Conservation (phyloP, 2,888 invertebrate species). For the Bombylius major region DNA sequence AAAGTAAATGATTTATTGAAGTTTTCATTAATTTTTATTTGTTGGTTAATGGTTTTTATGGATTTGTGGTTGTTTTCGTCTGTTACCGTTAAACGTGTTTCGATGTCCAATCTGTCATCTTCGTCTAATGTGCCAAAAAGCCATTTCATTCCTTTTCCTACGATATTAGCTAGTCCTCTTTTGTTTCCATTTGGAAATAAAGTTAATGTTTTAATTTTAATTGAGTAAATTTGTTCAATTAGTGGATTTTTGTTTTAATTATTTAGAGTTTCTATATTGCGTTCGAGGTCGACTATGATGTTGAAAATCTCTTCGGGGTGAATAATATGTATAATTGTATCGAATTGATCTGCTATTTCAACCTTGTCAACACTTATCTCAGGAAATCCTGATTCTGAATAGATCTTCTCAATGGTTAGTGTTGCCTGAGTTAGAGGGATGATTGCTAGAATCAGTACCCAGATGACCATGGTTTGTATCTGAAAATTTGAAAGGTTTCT, state of each 20-base stretch:
- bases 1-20: not conserved
- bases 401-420: not conserved
- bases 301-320: not conserved
- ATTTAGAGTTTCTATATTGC: not conserved
- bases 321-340: conserved; percentile 1
- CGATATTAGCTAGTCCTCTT: conserved; percentile 5
- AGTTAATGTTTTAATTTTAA: not conserved
- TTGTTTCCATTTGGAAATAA: conserved; percentile 2
- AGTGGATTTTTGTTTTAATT: not conserved
- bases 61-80: conserved; percentile 8
- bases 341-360: not conserved
- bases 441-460: too few relatives aligned
- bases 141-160: conserved; percentile 1
- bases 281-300: not conserved
- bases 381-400: not conserved
- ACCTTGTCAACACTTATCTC: not conserved
- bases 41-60: conserved; percentile 8
- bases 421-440: not conserved
- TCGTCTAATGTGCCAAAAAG: conserved; percentile 8
- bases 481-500: not conserved
- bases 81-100: conserved; percentile 3
- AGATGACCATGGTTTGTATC: too few relatives aligned
- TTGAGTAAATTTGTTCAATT: not conserved
- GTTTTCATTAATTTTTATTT: conserved; percentile 7
- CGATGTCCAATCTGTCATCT: conserved; percentile 4